Evolutionary conservation across 2,797 vertebrate species (phyloP).

Genomic region (Pseudochaenichthys georgianus): DNA sequence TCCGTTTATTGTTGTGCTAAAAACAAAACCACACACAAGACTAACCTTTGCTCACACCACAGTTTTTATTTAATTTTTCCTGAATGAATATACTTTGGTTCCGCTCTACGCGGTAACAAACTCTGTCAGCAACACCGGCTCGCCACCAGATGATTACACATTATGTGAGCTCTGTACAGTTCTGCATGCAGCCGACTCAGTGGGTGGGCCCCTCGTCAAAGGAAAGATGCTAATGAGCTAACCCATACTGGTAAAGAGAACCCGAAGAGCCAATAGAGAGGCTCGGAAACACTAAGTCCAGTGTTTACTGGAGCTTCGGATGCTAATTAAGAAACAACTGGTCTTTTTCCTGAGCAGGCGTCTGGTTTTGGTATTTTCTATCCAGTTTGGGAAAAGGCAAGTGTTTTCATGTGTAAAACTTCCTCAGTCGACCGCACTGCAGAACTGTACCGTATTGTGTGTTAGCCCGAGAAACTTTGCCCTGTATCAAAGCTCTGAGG

Average conservation of each 20-base stretch:
- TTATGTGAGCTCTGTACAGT: conserved; percentile 63
- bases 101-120: conserved; percentile 50
- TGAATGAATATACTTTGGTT: conserved; percentile 56
- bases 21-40: conserved; percentile 14
- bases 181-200: conserved; percentile 61
- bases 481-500: conserved; percentile 42
- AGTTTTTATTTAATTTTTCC: conserved; percentile 44
- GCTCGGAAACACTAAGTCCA: conserved; percentile 73
- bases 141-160: conserved; percentile 75
- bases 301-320: conserved; percentile 73
- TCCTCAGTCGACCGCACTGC: conserved; percentile 70
- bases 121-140: conserved; percentile 69
- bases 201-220: conserved; percentile 82
- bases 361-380: conserved; percentile 75
- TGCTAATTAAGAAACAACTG: conserved; percentile 75
- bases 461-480: conserved; percentile 36
- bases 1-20: not conserved
- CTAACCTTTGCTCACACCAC: conserved; percentile 36
- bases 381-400: conserved; percentile 71
- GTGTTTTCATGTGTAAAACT: conserved; percentile 75
- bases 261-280: conserved; percentile 64
- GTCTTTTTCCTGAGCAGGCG: conserved; percentile 69
- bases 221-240: conserved; percentile 78
- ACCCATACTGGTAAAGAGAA: conserved; percentile 66
- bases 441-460: conserved; percentile 59